Conservation (phyloP, 2,888 invertebrate species). For the Acronicta leporina region DNA sequence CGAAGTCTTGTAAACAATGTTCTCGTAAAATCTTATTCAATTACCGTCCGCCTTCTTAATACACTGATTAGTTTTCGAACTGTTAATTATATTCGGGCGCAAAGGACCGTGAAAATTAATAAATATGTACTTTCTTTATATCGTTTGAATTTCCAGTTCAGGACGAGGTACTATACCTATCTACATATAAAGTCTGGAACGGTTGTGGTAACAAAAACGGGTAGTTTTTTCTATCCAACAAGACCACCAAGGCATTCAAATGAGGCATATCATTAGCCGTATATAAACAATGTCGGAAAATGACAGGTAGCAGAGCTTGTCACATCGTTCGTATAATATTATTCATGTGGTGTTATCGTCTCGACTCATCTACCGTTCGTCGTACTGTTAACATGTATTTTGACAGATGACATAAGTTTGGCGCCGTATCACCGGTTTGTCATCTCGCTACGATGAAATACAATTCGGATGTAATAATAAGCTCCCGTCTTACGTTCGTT, state of each 20-base stretch:
- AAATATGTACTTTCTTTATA: slow-evolving; percentile 44
- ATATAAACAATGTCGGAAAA: slow-evolving; percentile 85
- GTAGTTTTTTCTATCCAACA: slow-evolving; percentile 69
- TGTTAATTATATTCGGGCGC: slow-evolving; percentile 69
- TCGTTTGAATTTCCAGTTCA: slow-evolving; percentile 32
- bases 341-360: slow-evolving; percentile 74
- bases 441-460: slow-evolving; percentile 83
- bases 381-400: slow-evolving; percentile 87
- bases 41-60: slow-evolving; percentile 76
- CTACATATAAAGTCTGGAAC: slow-evolving; percentile 36
- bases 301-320: slow-evolving; percentile 83
- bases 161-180: slow-evolving; percentile 20
- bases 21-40: slow-evolving; percentile 86
- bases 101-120: slow-evolving; percentile 50
- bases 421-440: slow-evolving; percentile 80
- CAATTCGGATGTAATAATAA: slow-evolving; percentile 87
- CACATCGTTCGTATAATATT: slow-evolving; percentile 77
- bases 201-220: slow-evolving; percentile 62
- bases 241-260: slow-evolving; percentile 87
- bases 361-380: slow-evolving; percentile 71
- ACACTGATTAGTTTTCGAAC: slow-evolving; percentile 76
- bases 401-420: slow-evolving; percentile 89
- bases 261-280: slow-evolving; percentile 84
- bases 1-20: slow-evolving; percentile 86
- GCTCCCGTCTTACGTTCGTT: slow-evolving; percentile 86